Base-by-base conservation (phyloP, 2,888 invertebrate species). In the Tenthredo scrophulariae region DNA sequence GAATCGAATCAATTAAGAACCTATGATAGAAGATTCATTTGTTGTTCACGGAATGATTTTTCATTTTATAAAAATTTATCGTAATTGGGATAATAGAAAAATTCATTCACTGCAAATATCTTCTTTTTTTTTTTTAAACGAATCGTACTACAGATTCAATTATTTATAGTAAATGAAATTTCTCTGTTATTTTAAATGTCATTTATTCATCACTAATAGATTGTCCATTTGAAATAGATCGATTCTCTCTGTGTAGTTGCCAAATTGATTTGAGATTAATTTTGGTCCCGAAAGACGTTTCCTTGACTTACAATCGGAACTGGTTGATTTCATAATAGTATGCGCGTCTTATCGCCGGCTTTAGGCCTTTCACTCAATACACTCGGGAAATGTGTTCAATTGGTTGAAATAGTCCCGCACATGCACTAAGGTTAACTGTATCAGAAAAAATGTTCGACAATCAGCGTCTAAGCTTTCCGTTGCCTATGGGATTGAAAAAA, bases 281-380 rank as follows among this genome's bases (percentile, higher is more conserved):
- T 75, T 75, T 18, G 29, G 26, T 46, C 50, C 9, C 75, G 10
- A 46, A 26, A n/a, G 22, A 3, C 40, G 33, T 74, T 7, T 74
- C 43, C n/a, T 74, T 26, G 74, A 46, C 22, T 74, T 22, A 74
- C 18, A 74, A 74, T 74, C 40, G 46, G 22, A 74, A 74, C 74
- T 74, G 33, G 74, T 74, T 26, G 6, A 46, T 75, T 75, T 75
- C 75, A 7, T 46, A 75, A 75, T 33, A 62, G 13, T 62, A 3
- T 46, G 2, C 43, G 22, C 18, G 46, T 43, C 26, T 75, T 75
- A 46, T 75, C 75, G 26, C 13, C 29, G 22, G 22, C 43, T 43
- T 75, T n/a, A 26, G 46, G 22, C 26, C 43, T 43, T 75, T 75
- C 46, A 75, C 43, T 26, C 43, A 33, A 72, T 72, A 72, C 40